A percentile compares a stretch with the other conserved stretches of the same genome.
These are phyloP conservation scores for Anas bahamensis DNA, from an alignment of 2,797 vertebrate species.

Conservation along the genomic window DNA sequence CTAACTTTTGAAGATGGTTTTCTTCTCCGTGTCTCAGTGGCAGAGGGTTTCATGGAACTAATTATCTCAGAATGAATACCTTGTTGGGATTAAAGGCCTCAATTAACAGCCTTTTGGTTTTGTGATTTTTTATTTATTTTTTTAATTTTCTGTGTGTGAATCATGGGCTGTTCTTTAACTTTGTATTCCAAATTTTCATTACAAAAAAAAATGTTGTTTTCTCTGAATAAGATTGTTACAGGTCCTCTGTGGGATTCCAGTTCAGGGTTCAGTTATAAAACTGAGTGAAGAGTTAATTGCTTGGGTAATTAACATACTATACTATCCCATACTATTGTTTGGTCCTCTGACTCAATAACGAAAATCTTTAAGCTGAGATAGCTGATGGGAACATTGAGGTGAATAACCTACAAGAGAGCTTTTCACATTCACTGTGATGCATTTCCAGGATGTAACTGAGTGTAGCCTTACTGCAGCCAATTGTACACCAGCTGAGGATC, in stretches of 20 bases:
- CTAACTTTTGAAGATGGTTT: not conserved
- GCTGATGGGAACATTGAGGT: not conserved
- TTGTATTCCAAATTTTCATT: not conserved
- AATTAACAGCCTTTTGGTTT: not conserved
- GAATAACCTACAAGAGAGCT: constrained; percentile 42
- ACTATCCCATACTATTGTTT: not conserved
- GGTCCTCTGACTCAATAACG: not conserved
- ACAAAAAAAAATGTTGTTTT: not conserved
- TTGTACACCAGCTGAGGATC: not conserved
- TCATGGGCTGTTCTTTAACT: not conserved
- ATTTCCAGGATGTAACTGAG: not conserved
- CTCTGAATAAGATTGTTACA: not conserved
- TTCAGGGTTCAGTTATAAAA: constrained; percentile 3
- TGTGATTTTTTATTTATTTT: not conserved
- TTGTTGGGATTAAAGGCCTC: not conserved
- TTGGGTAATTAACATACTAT: not conserved
- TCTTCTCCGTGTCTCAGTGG: not conserved
- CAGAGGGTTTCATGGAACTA: not conserved
- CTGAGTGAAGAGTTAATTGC: not conserved
- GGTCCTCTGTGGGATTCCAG: constrained; percentile 1
- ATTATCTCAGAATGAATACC: not conserved
- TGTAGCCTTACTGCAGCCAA: not conserved
- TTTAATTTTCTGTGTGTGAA: not conserved
- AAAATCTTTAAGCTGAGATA: not conserved
- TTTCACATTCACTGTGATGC: constrained; percentile 15